Evolutionary conservation across 2,797 vertebrate species (phyloP).

Genomic region (Sphenopsis melanotis): DNA sequence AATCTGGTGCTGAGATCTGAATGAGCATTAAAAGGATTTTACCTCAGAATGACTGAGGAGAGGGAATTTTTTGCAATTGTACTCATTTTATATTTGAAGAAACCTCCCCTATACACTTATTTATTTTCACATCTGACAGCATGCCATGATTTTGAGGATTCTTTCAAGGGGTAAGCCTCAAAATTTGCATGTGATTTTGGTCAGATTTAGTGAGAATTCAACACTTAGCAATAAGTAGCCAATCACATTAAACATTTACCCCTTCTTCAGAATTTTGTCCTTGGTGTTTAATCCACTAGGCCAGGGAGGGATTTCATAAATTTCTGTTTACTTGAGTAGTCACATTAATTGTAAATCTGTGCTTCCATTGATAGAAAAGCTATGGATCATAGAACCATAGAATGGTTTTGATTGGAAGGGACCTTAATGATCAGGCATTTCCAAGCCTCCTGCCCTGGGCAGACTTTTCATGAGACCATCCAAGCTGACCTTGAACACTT

Average conservation of each 20-base stretch:
- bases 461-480: neutral
- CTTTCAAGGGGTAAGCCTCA: neutral
- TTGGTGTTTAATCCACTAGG: neutral
- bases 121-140: neutral
- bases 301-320: neutral
- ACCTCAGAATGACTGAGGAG: neutral
- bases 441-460: neutral
- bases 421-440: neutral
- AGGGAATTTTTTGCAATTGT: neutral
- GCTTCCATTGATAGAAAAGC: neutral
- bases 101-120: neutral
- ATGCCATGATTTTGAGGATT: neutral
- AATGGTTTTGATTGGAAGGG: neutral
- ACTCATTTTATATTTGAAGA: neutral
- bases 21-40: neutral
- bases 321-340: neutral
- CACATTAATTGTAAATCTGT: neutral
- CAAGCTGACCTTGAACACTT: neutral
- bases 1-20: neutral
- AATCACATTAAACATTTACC: neutral
- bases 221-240: neutral
- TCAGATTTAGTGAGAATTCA: neutral
- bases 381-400: neutral
- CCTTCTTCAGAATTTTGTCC: neutral
- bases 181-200: neutral